Percentiles rank a stretch among this genome's conserved stretches.
Conservation (phyloP, 2,797 vertebrate species). For the Saxicola maurus region DNA sequence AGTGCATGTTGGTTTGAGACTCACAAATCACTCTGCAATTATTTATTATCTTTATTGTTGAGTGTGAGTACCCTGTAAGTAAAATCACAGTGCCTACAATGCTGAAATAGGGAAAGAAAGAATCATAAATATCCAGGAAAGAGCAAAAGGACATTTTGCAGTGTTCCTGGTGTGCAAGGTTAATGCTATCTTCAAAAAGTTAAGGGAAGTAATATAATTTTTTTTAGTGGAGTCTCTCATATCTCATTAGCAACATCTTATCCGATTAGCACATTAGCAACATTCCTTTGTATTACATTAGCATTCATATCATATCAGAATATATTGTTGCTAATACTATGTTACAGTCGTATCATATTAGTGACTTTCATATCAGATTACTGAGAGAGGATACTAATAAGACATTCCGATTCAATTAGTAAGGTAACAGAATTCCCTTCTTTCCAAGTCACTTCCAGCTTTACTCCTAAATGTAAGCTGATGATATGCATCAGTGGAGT, state of each 20-base stretch:
- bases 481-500: constrained; percentile 55
- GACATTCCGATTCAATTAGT: constrained; percentile 72
- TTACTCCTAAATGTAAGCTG: constrained; percentile 56
- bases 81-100: background rate
- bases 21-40: background rate
- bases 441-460: constrained; percentile 66
- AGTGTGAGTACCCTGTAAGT: background rate
- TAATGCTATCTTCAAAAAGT: constrained; percentile 31
- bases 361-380: constrained; percentile 76
- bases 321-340: constrained; percentile 70
- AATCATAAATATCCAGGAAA: background rate
- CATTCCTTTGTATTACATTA: constrained; percentile 69
- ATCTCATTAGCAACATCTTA: constrained; percentile 68
- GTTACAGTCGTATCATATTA: constrained; percentile 70
- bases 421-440: constrained; percentile 65
- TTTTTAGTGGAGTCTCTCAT: constrained; percentile 50
- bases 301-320: constrained; percentile 70
- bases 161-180: background rate
- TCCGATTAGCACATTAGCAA: constrained; percentile 67
- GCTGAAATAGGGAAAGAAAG: background rate
- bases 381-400: constrained; percentile 68
- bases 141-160: background rate
- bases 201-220: constrained; percentile 34
- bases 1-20: background rate
- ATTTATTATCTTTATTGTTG: background rate